Conservation (phyloP, 2,113 vertebrate species). For the Condylura cristata region DNA sequence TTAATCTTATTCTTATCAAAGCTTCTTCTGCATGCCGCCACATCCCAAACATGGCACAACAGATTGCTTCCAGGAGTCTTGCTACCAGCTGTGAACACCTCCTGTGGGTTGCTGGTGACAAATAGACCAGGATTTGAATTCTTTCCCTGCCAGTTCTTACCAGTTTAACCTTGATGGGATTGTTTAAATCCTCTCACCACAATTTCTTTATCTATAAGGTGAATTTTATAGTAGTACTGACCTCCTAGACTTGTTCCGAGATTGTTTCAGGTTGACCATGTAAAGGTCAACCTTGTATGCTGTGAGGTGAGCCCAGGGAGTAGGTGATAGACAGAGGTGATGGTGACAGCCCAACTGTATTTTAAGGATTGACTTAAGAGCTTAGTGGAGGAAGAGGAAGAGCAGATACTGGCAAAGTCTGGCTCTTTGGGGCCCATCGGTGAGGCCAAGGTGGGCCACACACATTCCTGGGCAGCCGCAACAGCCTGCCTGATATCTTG, state of each 20-base stretch:
- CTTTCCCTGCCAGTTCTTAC: background rate
- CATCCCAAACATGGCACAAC: background rate
- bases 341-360: background rate
- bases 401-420: background rate
- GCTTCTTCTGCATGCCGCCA: background rate
- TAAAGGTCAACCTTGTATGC: background rate
- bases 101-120: background rate
- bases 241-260: background rate
- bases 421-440: background rate
- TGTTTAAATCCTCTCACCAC: background rate
- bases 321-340: background rate
- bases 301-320: background rate
- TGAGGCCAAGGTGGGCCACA: slow-evolving; percentile 3
- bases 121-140: background rate
- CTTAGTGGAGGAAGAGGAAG: background rate
- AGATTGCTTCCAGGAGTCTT: background rate
- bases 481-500: slow-evolving; percentile 18
- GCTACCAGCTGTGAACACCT: background rate
- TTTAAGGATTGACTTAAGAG: background rate
- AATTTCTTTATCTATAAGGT: background rate
- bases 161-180: background rate
- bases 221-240: background rate
- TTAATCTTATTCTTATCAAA: background rate
- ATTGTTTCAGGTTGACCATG: background rate
- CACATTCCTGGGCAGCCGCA: background rate